A percentile compares a stretch with the other conserved stretches of the same genome.
Evolutionary conservation across 2,113 vertebrate species (phyloP).

Genomic region (Jacana jacana): DNA sequence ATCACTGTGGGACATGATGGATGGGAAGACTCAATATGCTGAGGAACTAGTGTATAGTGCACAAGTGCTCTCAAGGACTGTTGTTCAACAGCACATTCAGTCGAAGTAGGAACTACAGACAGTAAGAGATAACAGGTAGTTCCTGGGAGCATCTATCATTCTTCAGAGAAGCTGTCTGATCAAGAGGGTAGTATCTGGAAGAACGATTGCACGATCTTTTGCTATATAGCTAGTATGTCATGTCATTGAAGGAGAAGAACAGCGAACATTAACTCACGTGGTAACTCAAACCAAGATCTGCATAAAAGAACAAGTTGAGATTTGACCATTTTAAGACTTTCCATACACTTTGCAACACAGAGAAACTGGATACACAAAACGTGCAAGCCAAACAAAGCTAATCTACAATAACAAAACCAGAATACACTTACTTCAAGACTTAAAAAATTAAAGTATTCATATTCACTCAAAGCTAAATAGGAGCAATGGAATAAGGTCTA

Average conservation of each 20-base stretch:
- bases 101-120: conserved; percentile 19
- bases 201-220: conserved; percentile 4
- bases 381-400: conserved; percentile 28
- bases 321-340: background rate
- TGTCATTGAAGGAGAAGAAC: background rate
- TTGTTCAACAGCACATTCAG: background rate
- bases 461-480: background rate
- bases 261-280: background rate
- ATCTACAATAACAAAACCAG: conserved; percentile 22
- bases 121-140: conserved; percentile 6
- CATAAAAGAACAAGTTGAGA: background rate
- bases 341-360: background rate
- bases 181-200: background rate
- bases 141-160: background rate
- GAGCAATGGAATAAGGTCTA: background rate
- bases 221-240: background rate
- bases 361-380: conserved; percentile 3
- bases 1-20: conserved; percentile 31
- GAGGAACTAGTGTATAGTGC: background rate
- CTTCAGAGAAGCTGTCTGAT: conserved; percentile 3
- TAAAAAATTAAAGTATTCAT: background rate
- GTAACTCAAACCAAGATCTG: background rate
- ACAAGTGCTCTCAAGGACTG: conserved; percentile 36
- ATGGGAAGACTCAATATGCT: conserved; percentile 24
- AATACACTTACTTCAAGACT: background rate